Evolutionary conservation across 2,888 invertebrate genomes (phyloP).

Genomic region (Euphydryas editha): DNA sequence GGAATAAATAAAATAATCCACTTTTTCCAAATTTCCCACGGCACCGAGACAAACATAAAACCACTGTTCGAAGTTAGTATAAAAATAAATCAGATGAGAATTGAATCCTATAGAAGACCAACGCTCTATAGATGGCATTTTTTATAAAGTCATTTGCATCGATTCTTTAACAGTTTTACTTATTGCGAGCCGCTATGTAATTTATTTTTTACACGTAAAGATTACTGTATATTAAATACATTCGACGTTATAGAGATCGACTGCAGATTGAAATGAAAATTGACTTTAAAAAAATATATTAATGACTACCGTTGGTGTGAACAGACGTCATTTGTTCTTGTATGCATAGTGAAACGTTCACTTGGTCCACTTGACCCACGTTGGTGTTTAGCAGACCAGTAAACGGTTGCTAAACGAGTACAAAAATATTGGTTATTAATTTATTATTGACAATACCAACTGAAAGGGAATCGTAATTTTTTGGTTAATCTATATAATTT

Average conservation of each 20-base stretch:
- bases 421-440: no score
- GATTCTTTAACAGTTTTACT: conserved; percentile 44
- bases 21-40: neutral
- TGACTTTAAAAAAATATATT: conserved; percentile 26
- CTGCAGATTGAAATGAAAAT: conserved; percentile 31
- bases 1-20: no score
- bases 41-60: neutral
- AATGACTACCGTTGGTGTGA: conserved; percentile 22
- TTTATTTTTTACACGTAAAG: conserved; percentile 45
- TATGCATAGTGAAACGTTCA: no score
- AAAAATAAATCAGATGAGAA: neutral
- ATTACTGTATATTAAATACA: conserved; percentile 42
- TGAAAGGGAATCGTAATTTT: no score
- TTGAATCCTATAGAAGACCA: neutral
- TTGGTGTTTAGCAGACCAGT: no score
- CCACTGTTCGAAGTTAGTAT: neutral
- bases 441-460: no score
- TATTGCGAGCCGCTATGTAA: conserved; percentile 41
- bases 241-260: conserved; percentile 17
- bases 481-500: no score
- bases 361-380: no score
- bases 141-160: conserved; percentile 55
- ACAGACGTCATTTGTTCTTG: no score
- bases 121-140: conserved; percentile 34
- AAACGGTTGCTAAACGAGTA: no score